Percentiles rank a stretch among this genome's conserved stretches.
These are phyloP conservation scores for honey bee (Apis mellifera) DNA, from an alignment of 1,140 invertebrate genomes.

Conservation along the genomic window Amel_HAv3.1 CM009936.2:3865501-3866000, in stretches of 20 bases:
- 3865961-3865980: conserved; percentile 73
- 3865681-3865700: too few species aligned
- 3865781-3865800: neutral
- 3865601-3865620: too few species aligned
- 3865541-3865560: too few species aligned
- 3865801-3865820: neutral
- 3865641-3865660: too few species aligned
- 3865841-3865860: conserved; percentile 38
- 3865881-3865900: conserved; percentile 50
- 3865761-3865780: neutral
- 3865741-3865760: neutral
- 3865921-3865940: conserved; percentile 48
- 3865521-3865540: too few species aligned
- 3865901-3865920: conserved; percentile 22
- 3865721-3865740: neutral
- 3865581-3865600: too few species aligned
- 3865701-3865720: neutral
- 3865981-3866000: conserved; percentile 77
- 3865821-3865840: conserved; percentile 9
- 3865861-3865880: conserved; percentile 57
- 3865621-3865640: too few species aligned
- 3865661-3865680: too few species aligned
- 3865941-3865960: conserved; percentile 50
- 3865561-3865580: too few species aligned
- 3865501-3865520: too few species aligned